Evolutionary conservation across 2,113 vertebrate genomes (phyloP).

Genomic region (Vireo altiloquus): DNA sequence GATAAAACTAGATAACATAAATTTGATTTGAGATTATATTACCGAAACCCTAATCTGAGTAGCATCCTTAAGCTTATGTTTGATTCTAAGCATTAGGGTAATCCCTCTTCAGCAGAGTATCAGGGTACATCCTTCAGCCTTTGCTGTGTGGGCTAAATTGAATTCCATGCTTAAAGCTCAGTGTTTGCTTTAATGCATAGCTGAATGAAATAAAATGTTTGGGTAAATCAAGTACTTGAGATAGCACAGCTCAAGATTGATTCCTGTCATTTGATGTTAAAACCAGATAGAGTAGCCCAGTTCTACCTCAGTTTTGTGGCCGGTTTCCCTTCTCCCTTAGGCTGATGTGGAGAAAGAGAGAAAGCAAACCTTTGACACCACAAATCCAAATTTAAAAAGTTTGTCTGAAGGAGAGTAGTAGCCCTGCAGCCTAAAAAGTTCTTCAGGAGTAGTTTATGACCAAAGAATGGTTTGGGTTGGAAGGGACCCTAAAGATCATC

Average conservation of each 20-base stretch:
- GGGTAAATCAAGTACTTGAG: neutral
- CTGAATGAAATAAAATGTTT: neutral
- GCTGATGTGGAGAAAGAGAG: neutral
- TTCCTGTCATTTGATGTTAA: neutral
- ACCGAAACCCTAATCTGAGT: neutral
- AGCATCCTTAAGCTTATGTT: neutral
- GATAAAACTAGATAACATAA: neutral
- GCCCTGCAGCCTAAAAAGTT: neutral
- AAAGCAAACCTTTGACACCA: accelerated
- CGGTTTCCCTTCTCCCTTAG: neutral
- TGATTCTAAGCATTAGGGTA: neutral
- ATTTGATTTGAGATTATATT: neutral
- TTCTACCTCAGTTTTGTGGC: neutral
- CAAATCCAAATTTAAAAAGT: neutral
- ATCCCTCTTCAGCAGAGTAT: neutral
- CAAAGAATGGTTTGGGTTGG: neutral
- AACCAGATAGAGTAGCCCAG: neutral
- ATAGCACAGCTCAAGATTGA: neutral
- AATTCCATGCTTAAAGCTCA: neutral
- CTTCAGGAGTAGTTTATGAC: neutral
- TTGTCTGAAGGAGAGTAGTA: neutral
- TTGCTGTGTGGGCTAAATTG: neutral
- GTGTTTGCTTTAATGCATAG: neutral
- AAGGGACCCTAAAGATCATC: neutral
- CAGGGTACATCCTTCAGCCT: neutral